Evolutionary conservation across 2,113 vertebrate genomes (phyloP).

Genomic region (Pavo muticus): DNA sequence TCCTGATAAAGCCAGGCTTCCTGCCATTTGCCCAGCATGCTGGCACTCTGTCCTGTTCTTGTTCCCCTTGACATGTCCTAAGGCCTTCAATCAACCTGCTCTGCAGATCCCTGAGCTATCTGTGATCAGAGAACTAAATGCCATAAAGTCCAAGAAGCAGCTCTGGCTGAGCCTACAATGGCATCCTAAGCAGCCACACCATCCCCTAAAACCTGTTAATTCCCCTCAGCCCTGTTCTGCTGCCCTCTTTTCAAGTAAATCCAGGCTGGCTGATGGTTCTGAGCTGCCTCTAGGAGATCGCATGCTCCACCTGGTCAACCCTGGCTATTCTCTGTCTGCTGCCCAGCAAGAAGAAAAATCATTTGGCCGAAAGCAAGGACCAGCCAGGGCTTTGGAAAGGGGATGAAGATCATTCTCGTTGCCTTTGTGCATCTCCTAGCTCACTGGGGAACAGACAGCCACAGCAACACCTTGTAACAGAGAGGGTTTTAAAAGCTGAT

Average conservation of each 20-base stretch:
- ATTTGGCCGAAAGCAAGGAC: not conserved
- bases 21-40: conserved; percentile 2
- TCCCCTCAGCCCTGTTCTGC: not conserved
- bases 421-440: not conserved
- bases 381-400: not conserved
- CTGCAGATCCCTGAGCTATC: conserved; percentile 10
- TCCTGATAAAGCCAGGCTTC: conserved; percentile 67
- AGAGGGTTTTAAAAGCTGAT: not conserved
- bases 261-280: not conserved
- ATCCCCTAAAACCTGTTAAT: not conserved
- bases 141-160: not conserved
- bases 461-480: not conserved
- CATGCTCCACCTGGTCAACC: not conserved
- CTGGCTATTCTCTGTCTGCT: not conserved
- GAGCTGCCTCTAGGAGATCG: not conserved
- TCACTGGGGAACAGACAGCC: not conserved
- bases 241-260: not conserved
- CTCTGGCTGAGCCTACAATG: not conserved
- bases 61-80: conserved; percentile 43
- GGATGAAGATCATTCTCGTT: not conserved
- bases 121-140: conserved; percentile 22
- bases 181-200: not conserved
- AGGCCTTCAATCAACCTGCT: conserved; percentile 54
- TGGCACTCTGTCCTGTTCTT: conserved; percentile 55
- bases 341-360: not conserved